Conservation (phyloP, 2,113 vertebrate species). For the Mesembrinibis cayennensis region DNA sequence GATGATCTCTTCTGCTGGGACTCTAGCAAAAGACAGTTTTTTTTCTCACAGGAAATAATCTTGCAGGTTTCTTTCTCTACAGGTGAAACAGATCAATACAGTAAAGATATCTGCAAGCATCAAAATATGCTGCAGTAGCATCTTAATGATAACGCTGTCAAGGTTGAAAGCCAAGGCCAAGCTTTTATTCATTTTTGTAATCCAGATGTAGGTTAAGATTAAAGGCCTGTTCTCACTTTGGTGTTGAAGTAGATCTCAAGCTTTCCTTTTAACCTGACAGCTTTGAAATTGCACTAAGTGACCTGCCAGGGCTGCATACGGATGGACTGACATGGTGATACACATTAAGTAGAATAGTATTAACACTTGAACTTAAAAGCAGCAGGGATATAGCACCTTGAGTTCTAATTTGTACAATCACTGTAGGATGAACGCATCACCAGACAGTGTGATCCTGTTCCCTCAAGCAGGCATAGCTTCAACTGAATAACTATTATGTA, state of each 20-base stretch:
- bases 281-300: background rate
- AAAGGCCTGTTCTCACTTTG: background rate
- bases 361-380: background rate
- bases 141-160: background rate
- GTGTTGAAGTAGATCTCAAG: background rate
- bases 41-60: background rate
- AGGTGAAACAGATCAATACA: background rate
- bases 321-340: background rate
- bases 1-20: background rate
- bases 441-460: background rate
- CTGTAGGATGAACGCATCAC: background rate
- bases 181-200: background rate
- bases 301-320: background rate
- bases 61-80: background rate
- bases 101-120: background rate
- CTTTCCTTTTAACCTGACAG: background rate
- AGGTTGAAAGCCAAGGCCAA: background rate
- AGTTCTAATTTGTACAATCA: background rate
- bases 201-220: background rate
- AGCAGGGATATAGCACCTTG: background rate
- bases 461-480: background rate
- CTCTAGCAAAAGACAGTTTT: background rate
- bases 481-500: background rate
- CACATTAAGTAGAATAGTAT: background rate
- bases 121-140: background rate